These are phyloP conservation scores for Chaetoderma sp. DNA, from an alignment of 2,888 invertebrate species.

Conservation along the genomic window DNA sequence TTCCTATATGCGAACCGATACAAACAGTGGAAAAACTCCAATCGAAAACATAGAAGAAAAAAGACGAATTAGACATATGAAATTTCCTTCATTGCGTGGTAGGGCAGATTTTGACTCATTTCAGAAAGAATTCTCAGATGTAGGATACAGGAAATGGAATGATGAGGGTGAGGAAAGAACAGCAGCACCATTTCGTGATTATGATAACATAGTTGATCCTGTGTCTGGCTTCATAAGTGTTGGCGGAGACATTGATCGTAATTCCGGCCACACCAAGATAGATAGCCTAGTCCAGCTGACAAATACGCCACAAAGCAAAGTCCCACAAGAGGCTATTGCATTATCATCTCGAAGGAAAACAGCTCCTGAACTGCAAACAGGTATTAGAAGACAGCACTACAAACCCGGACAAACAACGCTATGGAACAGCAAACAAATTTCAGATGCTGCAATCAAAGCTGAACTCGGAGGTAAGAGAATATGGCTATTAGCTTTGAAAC, in stretches of 20 bases:
- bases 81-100: conserved; percentile 58
- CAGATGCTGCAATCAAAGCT: conserved; percentile 58
- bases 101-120: conserved; percentile 59
- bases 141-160: conserved; percentile 55
- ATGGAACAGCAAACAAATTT: conserved; percentile 62
- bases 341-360: conserved; percentile 49
- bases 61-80: conserved; percentile 57
- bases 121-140: conserved; percentile 40
- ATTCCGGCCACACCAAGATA: conserved; percentile 57
- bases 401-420: conserved; percentile 59
- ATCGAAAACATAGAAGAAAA: conserved; percentile 58
- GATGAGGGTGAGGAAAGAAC: conserved; percentile 60
- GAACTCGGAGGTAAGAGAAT: conserved; percentile 59
- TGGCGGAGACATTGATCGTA: conserved; percentile 62
- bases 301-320: conserved; percentile 55
- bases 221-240: conserved; percentile 66
- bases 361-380: conserved; percentile 54
- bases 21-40: conserved; percentile 53
- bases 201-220: conserved; percentile 66
- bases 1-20: conserved; percentile 53
- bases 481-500: no score
- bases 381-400: conserved; percentile 52
- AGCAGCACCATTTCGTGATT: conserved; percentile 57
- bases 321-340: conserved; percentile 48
- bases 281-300: conserved; percentile 56